phyloP scores from a whole-genome alignment of 2,797 vertebrate species.

The Enteromius fasciolatus region DNA sequence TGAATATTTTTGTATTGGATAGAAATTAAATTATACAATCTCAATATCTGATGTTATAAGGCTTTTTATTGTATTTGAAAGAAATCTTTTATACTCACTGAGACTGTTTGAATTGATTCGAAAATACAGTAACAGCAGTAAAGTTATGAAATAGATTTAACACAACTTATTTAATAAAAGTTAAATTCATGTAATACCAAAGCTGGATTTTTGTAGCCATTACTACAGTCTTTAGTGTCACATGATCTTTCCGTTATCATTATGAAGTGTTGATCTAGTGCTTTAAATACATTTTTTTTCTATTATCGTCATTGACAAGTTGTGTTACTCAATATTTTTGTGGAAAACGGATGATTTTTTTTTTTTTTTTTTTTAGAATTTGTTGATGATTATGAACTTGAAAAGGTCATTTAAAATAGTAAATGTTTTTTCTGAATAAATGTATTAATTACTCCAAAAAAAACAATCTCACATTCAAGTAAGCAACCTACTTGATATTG shows the following conservation, averaged over 20 bases:
- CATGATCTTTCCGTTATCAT: background rate
- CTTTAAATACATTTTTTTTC: background rate
- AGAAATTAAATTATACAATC: background rate
- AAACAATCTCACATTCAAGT: background rate
- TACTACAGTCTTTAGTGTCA: background rate
- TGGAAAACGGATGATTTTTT: background rate
- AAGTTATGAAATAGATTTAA: background rate
- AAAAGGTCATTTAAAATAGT: background rate
- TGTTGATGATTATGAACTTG: background rate
- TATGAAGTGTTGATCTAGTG: background rate
- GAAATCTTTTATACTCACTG: background rate
- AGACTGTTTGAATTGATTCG: background rate
- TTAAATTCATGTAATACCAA: background rate
- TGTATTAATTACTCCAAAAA: background rate
- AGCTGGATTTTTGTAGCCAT: background rate
- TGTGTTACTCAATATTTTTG: background rate
- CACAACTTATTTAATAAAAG: background rate
- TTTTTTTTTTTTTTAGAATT: background rate
- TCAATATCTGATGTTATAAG: background rate
- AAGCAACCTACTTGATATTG: background rate
- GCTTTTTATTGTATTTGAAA: background rate
- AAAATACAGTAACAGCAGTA: background rate
- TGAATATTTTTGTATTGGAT: constrained; percentile 23
- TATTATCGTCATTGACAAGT: background rate
- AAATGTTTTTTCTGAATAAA: background rate